These are phyloP conservation scores for Taenioides sp. DNA, from an alignment of 2,797 vertebrate genomes.

Conservation along the genomic window DNA sequence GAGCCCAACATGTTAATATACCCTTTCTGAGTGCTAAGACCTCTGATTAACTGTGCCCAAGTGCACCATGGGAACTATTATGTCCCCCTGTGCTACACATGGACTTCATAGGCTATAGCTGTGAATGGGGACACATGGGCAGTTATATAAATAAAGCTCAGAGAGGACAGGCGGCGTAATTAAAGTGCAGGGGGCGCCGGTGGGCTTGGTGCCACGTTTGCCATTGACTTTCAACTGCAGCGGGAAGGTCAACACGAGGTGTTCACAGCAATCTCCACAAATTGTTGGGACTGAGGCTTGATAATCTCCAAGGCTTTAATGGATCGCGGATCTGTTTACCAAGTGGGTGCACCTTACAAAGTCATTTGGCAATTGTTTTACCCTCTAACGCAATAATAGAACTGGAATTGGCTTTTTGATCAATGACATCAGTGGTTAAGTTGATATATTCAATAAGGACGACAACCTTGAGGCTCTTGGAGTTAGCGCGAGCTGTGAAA, in stretches of 20 bases:
- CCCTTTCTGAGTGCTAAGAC: slow-evolving; percentile 52
- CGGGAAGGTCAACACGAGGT: slow-evolving; percentile 74
- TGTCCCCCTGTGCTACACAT: slow-evolving; percentile 42
- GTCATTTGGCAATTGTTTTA: slow-evolving; percentile 80
- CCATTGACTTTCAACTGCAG: slow-evolving; percentile 71
- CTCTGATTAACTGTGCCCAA: slow-evolving; percentile 52
- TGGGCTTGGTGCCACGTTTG: slow-evolving; percentile 67
- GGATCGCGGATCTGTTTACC: slow-evolving; percentile 80
- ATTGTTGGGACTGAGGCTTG: slow-evolving; percentile 77
- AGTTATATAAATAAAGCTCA: slow-evolving; percentile 44
- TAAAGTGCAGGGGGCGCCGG: slow-evolving; percentile 63
- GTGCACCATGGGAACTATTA: slow-evolving; percentile 48
- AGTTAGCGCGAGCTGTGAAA: slow-evolving; percentile 36
- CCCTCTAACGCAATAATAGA: slow-evolving; percentile 78
- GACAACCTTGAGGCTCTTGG: slow-evolving; percentile 74
- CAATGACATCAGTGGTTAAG: slow-evolving; percentile 80
- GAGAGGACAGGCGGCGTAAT: slow-evolving; percentile 55
- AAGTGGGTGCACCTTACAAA: slow-evolving; percentile 78
- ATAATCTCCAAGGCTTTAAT: slow-evolving; percentile 79
- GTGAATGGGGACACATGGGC: slow-evolving; percentile 58
- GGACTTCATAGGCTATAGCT: slow-evolving; percentile 44
- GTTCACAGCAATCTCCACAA: slow-evolving; percentile 77
- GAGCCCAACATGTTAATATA: not conserved
- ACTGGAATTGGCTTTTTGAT: slow-evolving; percentile 82
- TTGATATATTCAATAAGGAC: slow-evolving; percentile 80